Conservation (phyloP, 1,140 invertebrate species). For the Scylla paramamosain region DNA sequence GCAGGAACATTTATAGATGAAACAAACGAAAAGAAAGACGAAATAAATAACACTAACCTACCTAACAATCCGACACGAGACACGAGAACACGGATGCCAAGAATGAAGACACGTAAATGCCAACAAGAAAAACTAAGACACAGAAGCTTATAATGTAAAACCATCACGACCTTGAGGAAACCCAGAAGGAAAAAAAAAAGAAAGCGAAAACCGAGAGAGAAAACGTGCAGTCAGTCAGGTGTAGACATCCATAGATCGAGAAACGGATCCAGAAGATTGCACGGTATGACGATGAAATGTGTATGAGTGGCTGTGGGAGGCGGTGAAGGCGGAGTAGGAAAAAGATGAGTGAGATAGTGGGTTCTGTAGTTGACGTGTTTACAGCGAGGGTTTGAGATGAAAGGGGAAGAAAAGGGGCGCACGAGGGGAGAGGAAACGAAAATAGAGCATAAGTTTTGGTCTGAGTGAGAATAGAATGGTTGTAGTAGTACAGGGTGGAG, state of each 20-base stretch:
- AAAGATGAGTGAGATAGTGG: conserved; percentile 11
- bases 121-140: too few species aligned
- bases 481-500: too few species aligned
- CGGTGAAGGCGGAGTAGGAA: background rate
- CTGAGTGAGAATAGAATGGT: background rate
- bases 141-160: too few species aligned
- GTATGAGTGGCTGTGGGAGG: background rate
- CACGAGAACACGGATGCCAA: background rate
- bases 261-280: background rate
- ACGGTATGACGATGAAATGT: background rate
- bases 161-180: background rate
- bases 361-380: background rate
- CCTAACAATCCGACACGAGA: too few species aligned
- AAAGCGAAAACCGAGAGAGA: background rate
- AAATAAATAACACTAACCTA: too few species aligned
- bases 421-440: conserved; percentile 8
- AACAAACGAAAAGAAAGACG: too few species aligned
- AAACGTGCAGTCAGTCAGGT: background rate
- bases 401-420: conserved; percentile 18
- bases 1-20: too few species aligned
- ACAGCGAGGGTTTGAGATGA: conserved; percentile 2
- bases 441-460: background rate
- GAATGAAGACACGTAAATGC: background rate
- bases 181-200: background rate
- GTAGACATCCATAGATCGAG: background rate